A percentile compares a stretch with the other conserved stretches of the same genome.
Evolutionary conservation across 2,113 vertebrate genomes (phyloP).

Genomic region (Piprites chloris): DNA sequence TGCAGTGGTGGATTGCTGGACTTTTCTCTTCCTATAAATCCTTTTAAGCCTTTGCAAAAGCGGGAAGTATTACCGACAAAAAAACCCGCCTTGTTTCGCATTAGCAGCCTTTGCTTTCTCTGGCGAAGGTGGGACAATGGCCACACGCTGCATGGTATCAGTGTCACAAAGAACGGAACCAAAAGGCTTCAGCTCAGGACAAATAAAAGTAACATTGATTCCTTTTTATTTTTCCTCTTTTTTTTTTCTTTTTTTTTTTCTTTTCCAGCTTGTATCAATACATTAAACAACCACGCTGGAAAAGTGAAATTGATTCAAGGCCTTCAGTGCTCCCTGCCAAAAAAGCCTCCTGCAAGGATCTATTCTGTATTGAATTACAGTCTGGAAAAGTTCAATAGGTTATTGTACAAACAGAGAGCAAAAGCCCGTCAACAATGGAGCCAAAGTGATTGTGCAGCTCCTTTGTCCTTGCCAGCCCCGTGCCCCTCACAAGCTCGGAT

Average conservation of each 20-base stretch:
- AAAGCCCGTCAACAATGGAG: conserved; percentile 63
- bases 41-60: conserved; percentile 9
- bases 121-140: conserved; percentile 51
- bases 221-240: conserved; percentile 34
- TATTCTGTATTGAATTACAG: conserved; percentile 71
- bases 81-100: conserved; percentile 2
- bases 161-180: conserved; percentile 59
- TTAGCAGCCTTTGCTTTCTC: conserved; percentile 53
- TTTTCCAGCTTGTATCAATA: conserved; percentile 57
- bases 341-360: conserved; percentile 69
- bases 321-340: conserved; percentile 65
- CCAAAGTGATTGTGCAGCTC: conserved; percentile 49
- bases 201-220: conserved; percentile 71
- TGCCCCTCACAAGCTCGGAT: conserved; percentile 19
- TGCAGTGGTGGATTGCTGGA: background rate
- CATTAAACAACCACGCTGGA: conserved; percentile 65
- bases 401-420: conserved; percentile 71
- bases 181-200: conserved; percentile 56
- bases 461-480: conserved; percentile 52
- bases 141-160: conserved; percentile 44
- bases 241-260: background rate
- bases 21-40: background rate
- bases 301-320: conserved; percentile 71
- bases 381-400: conserved; percentile 70
- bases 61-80: background rate